A percentile compares a stretch with the other conserved stretches of the same genome.
Conservation (phyloP, 2,797 vertebrate species). For the Ctenosaura bakeri region DNA sequence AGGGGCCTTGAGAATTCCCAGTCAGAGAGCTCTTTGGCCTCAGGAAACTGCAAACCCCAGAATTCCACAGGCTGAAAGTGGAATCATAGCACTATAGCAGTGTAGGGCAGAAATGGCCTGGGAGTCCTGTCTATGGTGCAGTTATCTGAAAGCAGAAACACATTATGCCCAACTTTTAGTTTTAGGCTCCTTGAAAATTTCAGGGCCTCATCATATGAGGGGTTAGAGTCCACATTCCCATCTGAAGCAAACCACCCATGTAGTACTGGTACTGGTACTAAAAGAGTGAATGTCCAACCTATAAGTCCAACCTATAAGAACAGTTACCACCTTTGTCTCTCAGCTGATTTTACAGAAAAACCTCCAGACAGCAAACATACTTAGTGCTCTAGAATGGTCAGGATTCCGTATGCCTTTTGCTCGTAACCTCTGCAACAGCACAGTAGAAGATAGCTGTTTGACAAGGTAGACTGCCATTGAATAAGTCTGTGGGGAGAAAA, state of each 20-base stretch:
- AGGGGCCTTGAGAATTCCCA: no score
- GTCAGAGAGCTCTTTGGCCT: no score
- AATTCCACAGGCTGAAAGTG: no score
- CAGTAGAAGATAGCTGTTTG: conserved; percentile 96
- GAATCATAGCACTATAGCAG: no score
- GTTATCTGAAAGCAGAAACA: no score
- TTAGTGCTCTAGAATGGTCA: conserved; percentile 98
- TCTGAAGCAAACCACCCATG: neutral
- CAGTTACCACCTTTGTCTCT: neutral
- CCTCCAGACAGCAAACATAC: conserved; percentile 80
- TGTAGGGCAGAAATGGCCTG: no score
- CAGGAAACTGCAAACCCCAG: no score
- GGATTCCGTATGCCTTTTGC: conserved; percentile 98
- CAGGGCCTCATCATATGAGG: no score
- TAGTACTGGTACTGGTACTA: neutral
- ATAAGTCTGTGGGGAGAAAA: conserved; percentile 88
- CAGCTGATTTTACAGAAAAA: conserved; percentile 14
- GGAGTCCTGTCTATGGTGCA: neutral
- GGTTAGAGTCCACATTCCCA: neutral
- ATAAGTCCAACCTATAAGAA: no score
- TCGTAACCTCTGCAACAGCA: conserved; percentile 94
- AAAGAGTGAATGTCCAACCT: neutral
- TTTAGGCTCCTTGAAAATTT: neutral
- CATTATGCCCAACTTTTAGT: neutral
- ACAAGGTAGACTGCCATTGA: conserved; percentile 98